phyloP scores from a whole-genome alignment of 1,140 invertebrate genomes.

The Zaprionus lachaisei region DNA sequence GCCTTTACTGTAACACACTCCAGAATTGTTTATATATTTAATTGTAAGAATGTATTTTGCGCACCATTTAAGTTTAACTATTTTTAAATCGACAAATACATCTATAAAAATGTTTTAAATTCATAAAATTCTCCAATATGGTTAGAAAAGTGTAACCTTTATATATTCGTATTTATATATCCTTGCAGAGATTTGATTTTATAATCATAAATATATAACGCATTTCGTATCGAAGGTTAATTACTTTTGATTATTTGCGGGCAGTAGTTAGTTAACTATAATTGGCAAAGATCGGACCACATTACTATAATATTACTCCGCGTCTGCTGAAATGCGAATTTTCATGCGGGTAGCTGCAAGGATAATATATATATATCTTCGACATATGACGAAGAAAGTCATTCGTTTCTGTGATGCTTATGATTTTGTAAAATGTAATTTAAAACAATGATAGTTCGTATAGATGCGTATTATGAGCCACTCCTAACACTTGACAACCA shows the following conservation, averaged over 20 bases:
- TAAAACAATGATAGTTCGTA: neutral
- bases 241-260: slow-evolving; percentile 5
- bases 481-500: slow-evolving; percentile 1
- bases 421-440: neutral
- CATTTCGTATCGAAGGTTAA: neutral
- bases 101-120: slow-evolving; percentile 21
- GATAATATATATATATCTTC: slow-evolving; percentile 4
- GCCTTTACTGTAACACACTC: neutral
- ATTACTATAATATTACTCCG: neutral
- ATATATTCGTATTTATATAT: neutral
- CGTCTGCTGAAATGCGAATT: neutral
- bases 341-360: neutral
- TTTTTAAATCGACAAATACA: slow-evolving; percentile 23
- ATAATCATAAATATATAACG: neutral
- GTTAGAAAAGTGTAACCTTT: slow-evolving; percentile 9
- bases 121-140: slow-evolving; percentile 27
- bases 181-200: neutral
- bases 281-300: neutral
- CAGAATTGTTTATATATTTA: neutral
- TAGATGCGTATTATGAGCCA: slow-evolving; percentile 1
- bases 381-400: neutral
- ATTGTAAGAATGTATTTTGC: neutral
- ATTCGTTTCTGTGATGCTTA: neutral
- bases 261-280: neutral
- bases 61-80: slow-evolving; percentile 17